These are phyloP conservation scores for Callopanchax toddi DNA, from an alignment of 2,113 vertebrate genomes.

Conservation along the genomic window DNA sequence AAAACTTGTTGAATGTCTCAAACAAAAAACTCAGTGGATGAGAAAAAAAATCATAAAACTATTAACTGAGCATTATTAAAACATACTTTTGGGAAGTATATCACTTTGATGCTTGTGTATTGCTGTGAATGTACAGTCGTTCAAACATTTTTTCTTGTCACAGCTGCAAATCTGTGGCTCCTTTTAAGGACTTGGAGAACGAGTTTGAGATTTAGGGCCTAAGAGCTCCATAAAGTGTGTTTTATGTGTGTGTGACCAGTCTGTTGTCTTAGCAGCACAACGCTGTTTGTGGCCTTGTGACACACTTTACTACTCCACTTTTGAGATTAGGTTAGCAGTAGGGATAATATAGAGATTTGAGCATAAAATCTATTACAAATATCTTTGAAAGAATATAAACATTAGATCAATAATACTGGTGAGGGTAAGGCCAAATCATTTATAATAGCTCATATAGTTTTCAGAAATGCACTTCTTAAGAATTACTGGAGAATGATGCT, in stretches of 20 bases:
- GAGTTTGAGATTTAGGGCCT: slow-evolving; percentile 1
- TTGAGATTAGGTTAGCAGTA: slow-evolving; percentile 8
- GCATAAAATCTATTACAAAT: too few species aligned
- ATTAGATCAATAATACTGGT: neutral
- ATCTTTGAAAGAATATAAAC: neutral
- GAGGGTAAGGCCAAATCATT: neutral
- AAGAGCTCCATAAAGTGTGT: slow-evolving; percentile 24
- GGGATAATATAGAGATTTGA: too few species aligned
- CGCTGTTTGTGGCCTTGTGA: slow-evolving; percentile 59
- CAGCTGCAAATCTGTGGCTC: neutral
- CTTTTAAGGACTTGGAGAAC: neutral
- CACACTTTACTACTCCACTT: slow-evolving; percentile 34
- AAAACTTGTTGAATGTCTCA: too few species aligned
- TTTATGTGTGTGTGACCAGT: slow-evolving; percentile 72
- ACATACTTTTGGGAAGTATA: too few species aligned
- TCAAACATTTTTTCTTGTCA: neutral
- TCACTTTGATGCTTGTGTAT: too few species aligned
- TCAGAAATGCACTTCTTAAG: neutral
- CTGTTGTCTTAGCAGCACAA: slow-evolving; percentile 80
- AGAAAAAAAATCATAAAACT: too few species aligned
- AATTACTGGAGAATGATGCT: too few species aligned
- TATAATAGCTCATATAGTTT: neutral
- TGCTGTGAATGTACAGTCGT: too few species aligned
- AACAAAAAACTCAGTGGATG: too few species aligned
- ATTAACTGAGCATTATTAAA: too few species aligned